These are phyloP conservation scores for Trinectes maculatus DNA, from an alignment of 2,113 vertebrate species.

Conservation along the genomic window DNA sequence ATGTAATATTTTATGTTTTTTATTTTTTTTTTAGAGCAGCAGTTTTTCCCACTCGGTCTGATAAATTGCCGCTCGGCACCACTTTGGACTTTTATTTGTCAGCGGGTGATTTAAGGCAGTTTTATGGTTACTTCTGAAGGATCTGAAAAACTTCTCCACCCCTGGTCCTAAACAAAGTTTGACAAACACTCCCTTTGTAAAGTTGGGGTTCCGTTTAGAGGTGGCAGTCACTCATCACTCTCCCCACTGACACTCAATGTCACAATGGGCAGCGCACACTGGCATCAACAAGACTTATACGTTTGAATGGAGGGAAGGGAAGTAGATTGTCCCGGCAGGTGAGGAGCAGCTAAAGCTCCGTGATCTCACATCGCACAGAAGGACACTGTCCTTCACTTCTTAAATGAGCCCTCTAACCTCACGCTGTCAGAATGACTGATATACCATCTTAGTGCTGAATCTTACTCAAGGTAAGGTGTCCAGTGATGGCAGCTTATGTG, in stretches of 20 bases:
- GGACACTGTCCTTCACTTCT: conserved; percentile 71
- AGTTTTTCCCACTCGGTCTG: background rate
- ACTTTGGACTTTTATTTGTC: background rate
- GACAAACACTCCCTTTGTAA: background rate
- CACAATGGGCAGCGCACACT: conserved; percentile 29
- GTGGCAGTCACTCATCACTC: conserved; percentile 28
- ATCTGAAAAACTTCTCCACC: background rate
- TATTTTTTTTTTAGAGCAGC: background rate
- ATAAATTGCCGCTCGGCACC: background rate
- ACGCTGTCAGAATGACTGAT: conserved; percentile 71
- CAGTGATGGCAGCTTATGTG: conserved; percentile 45
- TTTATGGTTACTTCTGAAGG: background rate
- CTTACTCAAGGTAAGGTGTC: conserved; percentile 73
- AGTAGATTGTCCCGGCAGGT: conserved; percentile 60
- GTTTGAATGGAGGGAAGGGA: conserved; percentile 43
- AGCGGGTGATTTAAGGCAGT: background rate
- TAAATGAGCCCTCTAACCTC: conserved; percentile 74
- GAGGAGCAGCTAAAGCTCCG: conserved; percentile 66
- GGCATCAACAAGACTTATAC: conserved; percentile 27
- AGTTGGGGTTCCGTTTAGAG: background rate
- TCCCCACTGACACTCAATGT: conserved; percentile 45
- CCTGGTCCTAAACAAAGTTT: conserved; percentile 11
- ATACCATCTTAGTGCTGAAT: conserved; percentile 34
- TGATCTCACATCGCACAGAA: conserved; percentile 57
- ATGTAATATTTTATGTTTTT: background rate